These are phyloP conservation scores for Micoletzkya japonica DNA, from an alignment of 2,888 invertebrate species.

Conservation along the genomic window DNA sequence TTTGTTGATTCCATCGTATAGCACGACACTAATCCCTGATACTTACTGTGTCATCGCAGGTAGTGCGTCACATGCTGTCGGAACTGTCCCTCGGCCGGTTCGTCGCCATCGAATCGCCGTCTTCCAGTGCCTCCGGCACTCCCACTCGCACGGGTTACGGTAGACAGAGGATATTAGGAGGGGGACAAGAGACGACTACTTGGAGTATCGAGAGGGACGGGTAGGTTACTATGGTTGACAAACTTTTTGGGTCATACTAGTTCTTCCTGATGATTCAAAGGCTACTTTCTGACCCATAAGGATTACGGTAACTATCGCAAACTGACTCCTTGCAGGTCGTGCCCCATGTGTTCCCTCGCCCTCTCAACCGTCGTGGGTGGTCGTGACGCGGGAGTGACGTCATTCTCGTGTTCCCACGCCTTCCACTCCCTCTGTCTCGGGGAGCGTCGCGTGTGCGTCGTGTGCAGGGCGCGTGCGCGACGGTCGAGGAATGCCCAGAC, in stretches of 20 bases:
- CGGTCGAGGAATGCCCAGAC: background rate
- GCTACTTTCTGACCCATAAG: too few relatives aligned
- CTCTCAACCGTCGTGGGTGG: slow-evolving; percentile 39
- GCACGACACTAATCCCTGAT: background rate
- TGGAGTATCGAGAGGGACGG: too few relatives aligned
- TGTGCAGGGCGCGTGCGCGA: slow-evolving; percentile 16
- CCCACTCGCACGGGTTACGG: slow-evolving; percentile 5
- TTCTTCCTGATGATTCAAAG: too few relatives aligned
- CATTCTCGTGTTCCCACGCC: slow-evolving; percentile 41
- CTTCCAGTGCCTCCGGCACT: background rate
- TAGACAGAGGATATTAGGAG: slow-evolving; percentile 3
- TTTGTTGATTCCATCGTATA: background rate
- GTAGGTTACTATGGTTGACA: too few relatives aligned
- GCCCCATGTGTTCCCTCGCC: slow-evolving; percentile 42
- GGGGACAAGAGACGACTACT: too few relatives aligned
- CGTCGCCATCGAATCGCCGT: slow-evolving; percentile 12
- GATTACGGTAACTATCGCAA: too few relatives aligned
- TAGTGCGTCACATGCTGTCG: slow-evolving; percentile 8
- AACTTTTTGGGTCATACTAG: too few relatives aligned
- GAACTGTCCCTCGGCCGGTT: slow-evolving; percentile 1
- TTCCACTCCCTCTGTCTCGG: slow-evolving; percentile 42
- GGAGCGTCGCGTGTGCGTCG: slow-evolving; percentile 9
- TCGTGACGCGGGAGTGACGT: slow-evolving; percentile 29
- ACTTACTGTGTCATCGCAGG: background rate
- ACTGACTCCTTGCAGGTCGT: slow-evolving; percentile 42